Percentiles rank a stretch among this genome's conserved stretches.
Conservation (phyloP, 2,113 vertebrate genomes). For the Turnix velox region DNA sequence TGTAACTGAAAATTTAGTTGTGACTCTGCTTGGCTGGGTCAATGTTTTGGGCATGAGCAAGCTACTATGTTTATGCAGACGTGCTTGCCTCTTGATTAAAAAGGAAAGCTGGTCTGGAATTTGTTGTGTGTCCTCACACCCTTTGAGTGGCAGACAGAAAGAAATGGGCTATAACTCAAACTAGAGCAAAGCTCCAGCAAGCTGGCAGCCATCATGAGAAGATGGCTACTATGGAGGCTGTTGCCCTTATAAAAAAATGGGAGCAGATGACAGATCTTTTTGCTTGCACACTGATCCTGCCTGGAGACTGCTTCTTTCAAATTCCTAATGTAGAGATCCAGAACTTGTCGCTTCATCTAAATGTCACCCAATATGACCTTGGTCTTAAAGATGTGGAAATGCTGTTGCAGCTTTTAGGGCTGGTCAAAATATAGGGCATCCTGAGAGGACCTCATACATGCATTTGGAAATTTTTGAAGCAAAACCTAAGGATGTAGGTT, state of each 20-base stretch:
- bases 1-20: neutral
- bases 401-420: neutral
- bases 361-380: neutral
- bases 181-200: neutral
- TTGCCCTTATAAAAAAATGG: neutral
- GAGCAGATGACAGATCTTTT: neutral
- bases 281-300: neutral
- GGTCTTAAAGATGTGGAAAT: slow-evolving; percentile 7
- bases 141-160: neutral
- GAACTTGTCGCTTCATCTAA: neutral
- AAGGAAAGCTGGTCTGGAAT: neutral
- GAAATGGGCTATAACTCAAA: neutral
- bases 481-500: neutral
- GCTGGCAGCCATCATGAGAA: neutral
- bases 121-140: neutral
- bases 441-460: neutral
- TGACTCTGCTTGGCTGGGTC: neutral
- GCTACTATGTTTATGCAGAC: neutral
- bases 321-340: neutral
- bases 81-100: neutral
- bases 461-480: neutral
- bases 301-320: neutral
- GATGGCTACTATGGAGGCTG: neutral
- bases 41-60: neutral
- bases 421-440: neutral